Percentiles rank a stretch among this genome's conserved stretches.
Conservation (phyloP, 2,113 vertebrate genomes). For the Shinisaurus crocodilurus region DNA sequence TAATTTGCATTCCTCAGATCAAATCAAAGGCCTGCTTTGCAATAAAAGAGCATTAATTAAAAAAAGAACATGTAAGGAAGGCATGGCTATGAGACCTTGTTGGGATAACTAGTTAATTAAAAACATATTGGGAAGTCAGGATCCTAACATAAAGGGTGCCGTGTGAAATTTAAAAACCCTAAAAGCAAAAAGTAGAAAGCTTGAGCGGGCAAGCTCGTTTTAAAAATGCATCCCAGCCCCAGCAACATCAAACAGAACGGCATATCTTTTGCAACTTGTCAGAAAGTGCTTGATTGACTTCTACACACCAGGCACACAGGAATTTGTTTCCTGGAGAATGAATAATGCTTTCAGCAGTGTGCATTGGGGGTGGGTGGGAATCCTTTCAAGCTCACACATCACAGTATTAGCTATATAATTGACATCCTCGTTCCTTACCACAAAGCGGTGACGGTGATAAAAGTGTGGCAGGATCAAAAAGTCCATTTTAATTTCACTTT, state of each 20-base stretch:
- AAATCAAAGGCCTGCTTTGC: constrained; percentile 9
- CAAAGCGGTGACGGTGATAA: not conserved
- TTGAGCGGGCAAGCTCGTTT: not conserved
- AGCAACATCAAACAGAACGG: constrained; percentile 62
- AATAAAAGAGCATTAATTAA: constrained; percentile 30
- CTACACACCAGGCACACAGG: constrained; percentile 1
- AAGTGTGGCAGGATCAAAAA: constrained; percentile 20
- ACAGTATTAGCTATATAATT: constrained; percentile 48
- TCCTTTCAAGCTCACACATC: constrained; percentile 44
- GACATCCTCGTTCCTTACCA: constrained; percentile 31
- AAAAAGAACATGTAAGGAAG: constrained; percentile 23
- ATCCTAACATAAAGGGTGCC: constrained; percentile 25
- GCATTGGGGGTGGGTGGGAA: constrained; percentile 14
- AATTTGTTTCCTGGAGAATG: constrained; percentile 60
- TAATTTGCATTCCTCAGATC: constrained; percentile 28
- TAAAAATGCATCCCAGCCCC: constrained; percentile 25
- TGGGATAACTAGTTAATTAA: constrained; percentile 29
- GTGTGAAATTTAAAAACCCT: not conserved
- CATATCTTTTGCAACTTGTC: constrained; percentile 47
- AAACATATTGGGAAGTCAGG: constrained; percentile 32
- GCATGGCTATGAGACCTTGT: not conserved
- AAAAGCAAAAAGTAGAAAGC: not conserved
- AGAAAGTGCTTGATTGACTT: constrained; percentile 60
- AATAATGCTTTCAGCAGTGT: constrained; percentile 52
- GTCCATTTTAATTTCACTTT: constrained; percentile 39